Evolutionary conservation across 2,888 invertebrate genomes (phyloP), one percentile per base, ranked within the genome.

Genomic region (Trilocha varians): DNA sequence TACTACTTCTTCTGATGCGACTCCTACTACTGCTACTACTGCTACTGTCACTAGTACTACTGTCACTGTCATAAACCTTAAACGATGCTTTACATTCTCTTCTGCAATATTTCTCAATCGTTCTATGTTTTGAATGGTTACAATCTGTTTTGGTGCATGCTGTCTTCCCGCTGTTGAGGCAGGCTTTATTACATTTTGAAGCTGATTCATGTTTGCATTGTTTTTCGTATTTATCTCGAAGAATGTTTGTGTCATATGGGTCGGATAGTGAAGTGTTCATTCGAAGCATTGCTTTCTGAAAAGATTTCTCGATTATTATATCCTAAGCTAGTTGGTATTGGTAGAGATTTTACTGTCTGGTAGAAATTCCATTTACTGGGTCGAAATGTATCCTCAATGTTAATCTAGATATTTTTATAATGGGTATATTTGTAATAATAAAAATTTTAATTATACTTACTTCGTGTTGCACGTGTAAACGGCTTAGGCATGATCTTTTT

Each of bases 171-270:
- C 68, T 55, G 6, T 36, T 45, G 0, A 6, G 14, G 43, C 78
- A 77, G 0, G 70, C 75, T 0, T 33, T 38, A 0, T 2, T 16
- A 38, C 78, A 78, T 52, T 65, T 70, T 0, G 45, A 13, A 6
- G 33, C 40, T 0, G 70, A 70, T 2, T 53, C 41, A 9, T 46
- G 54, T 3, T 57, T 40, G 41, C 78, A 78, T 0, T 55, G 68
- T 2, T 40, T 49, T 32, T 76, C 72, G 34, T 63, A 73, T 32
- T 48, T 49, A 9, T 64, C 60, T 5, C 75, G 52, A 0, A 77
- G 54, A 2, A 71, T 56, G 38, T 62, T 61, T 4, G 39, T 38
- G 1, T 16, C 34, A 1, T 11, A 16, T 18, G 33, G 1, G 13
- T 15, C 13, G 5, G 16, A 14, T 36, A 14, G 16, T 18, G 32